Conservation (phyloP, 1,140 invertebrate species). For the Grapholita molesta region DNA sequence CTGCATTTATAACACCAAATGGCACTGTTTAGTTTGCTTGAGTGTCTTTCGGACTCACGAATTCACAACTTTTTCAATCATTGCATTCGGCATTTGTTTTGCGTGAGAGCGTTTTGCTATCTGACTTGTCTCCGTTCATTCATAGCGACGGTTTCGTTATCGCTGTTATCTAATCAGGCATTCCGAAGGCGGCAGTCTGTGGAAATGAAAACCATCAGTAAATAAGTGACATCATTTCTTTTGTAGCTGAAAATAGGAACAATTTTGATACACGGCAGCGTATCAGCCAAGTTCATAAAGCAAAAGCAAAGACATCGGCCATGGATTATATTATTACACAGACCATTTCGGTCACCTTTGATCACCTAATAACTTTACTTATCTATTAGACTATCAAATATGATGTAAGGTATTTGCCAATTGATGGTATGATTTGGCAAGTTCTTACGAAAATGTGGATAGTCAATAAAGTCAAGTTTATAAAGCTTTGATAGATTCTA, state of each 20-base stretch:
- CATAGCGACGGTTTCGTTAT: neutral
- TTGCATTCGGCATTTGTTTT: neutral
- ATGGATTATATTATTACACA: no score
- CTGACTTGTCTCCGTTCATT: conserved; percentile 3
- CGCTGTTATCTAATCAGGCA: conserved; percentile 4
- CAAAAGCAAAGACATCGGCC: no score
- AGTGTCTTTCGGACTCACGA: neutral
- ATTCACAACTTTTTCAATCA: neutral
- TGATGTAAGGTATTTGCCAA: no score
- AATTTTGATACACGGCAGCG: conserved; percentile 41
- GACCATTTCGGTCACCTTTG: no score
- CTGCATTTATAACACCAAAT: neutral
- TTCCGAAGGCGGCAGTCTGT: neutral
- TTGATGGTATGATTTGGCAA: no score
- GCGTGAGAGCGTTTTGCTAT: neutral
- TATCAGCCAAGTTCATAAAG: conserved; percentile 44
- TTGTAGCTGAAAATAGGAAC: neutral
- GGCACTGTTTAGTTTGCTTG: neutral
- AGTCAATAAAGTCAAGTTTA: no score
- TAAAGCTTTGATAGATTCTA: no score
- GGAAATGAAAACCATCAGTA: neutral
- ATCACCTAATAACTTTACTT: no score
- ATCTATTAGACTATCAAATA: no score
- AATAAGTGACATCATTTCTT: neutral
- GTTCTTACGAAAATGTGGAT: no score